Base-by-base conservation (phyloP, 2,888 invertebrate genomes). In the Sympetrum striolatum region DNA sequence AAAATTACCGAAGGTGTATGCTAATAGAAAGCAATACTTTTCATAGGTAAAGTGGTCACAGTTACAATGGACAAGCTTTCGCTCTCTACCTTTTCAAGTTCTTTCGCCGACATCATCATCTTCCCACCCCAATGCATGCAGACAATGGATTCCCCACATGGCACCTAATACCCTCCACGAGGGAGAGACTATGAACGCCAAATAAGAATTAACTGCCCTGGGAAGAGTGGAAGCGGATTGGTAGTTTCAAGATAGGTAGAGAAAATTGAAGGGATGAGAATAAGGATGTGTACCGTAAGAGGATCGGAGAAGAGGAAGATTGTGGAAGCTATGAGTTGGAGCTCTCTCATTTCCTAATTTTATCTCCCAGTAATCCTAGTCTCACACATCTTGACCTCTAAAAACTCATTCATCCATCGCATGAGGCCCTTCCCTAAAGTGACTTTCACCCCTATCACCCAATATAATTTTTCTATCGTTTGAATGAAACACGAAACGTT, bases 101-200 rank as follows among this genome's bases (percentile, higher is more conserved):
- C 37, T 39, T 39, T 37, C 80, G 18, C 80, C 80, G 35, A 80
- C 35, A 35, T 80, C 25, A 37, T 22, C 25, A 22, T 44, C 81
- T 44, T 22, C 48, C 44, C 48, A 5, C 22, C 14, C 60, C 86
- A 58, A 31, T 35, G 0, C 18, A 31, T 3, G n/a, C 35, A 31
- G 18, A 86, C 44, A 8, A 58, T 35, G 53, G 82, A 86, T 86
- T 86, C 86, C n/a, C 86, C 86, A 86, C 86, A 86, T 86, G 86
- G 86, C 86, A 82, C 82, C 82, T 35, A 22, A 53, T 31, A 25
- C 60, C 35, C n/a, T 60, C 8, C 37, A 37, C 37, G n/a, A 60
- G 60, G 60, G 81, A 22, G 44, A 39, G 25, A 48, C 81, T 15
- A 31, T 81, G 25, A 53, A 53, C 82, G 35, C 81, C 10, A 39